Conservation (phyloP, 2,797 vertebrate genomes). For the Cryptoprocta ferox region DNA sequence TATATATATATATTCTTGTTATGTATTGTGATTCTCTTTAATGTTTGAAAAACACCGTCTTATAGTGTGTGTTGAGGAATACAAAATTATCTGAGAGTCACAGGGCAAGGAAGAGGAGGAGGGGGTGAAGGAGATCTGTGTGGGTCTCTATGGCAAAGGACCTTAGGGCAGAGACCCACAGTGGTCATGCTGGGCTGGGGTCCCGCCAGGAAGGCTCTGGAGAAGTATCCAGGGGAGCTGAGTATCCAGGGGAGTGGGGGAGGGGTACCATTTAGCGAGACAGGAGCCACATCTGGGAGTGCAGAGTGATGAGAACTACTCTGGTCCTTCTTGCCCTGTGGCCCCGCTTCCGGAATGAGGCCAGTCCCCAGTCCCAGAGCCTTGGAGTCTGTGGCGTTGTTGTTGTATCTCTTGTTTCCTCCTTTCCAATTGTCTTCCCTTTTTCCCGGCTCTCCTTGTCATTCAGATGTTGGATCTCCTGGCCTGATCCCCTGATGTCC, state of each 20-base stretch:
- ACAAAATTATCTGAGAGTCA: background rate
- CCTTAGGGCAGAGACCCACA: background rate
- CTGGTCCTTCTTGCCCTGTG: background rate
- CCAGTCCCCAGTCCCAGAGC: background rate
- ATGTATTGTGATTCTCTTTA: background rate
- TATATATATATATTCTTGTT: background rate
- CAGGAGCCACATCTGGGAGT: background rate
- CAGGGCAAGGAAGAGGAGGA: background rate
- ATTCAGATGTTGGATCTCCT: background rate
- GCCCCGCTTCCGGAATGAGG: background rate
- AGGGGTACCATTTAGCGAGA: background rate
- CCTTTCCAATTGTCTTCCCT: background rate
- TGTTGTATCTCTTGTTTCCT: background rate
- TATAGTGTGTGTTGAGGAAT: background rate
- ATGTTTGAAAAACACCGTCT: background rate
- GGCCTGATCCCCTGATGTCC: background rate
- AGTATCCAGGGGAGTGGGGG: background rate
- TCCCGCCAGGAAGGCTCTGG: background rate
- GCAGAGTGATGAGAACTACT: no score
- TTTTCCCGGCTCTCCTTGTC: background rate
- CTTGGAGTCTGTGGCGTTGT: background rate
- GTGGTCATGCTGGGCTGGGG: background rate
- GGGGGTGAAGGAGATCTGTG: background rate
- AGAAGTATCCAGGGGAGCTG: background rate
- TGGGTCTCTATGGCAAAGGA: no score